phyloP scores from a whole-genome alignment of 2,888 invertebrate species.

The Mythimna lalbum region DNA sequence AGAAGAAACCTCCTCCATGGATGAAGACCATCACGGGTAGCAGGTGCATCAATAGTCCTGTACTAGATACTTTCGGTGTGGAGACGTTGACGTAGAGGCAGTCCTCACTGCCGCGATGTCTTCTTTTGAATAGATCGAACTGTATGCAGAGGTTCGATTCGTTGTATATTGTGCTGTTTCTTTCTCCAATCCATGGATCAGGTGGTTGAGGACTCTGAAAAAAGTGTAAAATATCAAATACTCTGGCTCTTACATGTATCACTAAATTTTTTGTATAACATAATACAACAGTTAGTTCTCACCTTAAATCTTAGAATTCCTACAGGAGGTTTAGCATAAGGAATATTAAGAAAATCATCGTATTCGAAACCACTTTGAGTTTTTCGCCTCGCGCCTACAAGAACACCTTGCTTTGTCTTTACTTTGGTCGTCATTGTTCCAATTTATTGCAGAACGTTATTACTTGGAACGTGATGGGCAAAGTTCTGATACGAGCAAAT shows the following conservation, averaged over 20 bases:
- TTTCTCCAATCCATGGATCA: constrained; percentile 82
- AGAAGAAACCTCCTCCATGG: constrained; percentile 82
- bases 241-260: neutral
- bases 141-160: constrained; percentile 70
- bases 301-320: constrained; percentile 80
- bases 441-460: neutral
- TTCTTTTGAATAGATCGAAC: constrained; percentile 60
- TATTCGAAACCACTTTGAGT: constrained; percentile 81
- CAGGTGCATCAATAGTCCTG: constrained; percentile 42
- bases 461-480: constrained; percentile 11
- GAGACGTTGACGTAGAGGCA: constrained; percentile 82
- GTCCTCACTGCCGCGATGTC: constrained; percentile 76
- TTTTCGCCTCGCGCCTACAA: constrained; percentile 44
- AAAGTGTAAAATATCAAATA: neutral
- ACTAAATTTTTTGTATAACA: no score
- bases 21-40: constrained; percentile 79
- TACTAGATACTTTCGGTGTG: constrained; percentile 72
- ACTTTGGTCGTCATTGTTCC: constrained; percentile 41
- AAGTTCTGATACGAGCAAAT: constrained; percentile 22
- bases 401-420: constrained; percentile 36
- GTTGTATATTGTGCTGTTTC: constrained; percentile 84
- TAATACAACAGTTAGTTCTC: constrained; percentile 18
- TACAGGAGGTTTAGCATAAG: constrained; percentile 90
- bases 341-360: constrained; percentile 85
- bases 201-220: constrained; percentile 80